A percentile compares a stretch with the other conserved stretches of the same genome.
phyloP scores from a whole-genome alignment of 2,113 vertebrate genomes.

The Trachemys scripta region DNA sequence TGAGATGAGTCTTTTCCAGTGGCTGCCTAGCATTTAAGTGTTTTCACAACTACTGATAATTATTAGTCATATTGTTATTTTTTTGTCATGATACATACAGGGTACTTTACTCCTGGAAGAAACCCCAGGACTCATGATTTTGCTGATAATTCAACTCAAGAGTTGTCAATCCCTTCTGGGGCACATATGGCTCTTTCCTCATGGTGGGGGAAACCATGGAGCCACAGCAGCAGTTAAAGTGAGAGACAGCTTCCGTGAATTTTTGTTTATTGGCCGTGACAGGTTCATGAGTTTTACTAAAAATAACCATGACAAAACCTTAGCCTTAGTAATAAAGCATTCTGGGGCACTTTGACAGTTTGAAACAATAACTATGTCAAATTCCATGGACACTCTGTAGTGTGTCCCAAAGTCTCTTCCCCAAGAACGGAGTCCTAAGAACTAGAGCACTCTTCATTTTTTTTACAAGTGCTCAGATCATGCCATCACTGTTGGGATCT shows the following conservation, averaged over 20 bases:
- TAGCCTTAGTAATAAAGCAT: not conserved
- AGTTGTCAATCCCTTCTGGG: not conserved
- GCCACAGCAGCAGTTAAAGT: too few species aligned
- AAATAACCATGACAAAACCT: too few species aligned
- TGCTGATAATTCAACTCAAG: not conserved
- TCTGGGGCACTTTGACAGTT: not conserved
- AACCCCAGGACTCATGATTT: not conserved
- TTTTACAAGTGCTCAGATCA: not conserved
- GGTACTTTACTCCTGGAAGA: not conserved
- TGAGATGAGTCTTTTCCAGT: not conserved
- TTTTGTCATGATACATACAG: not conserved
- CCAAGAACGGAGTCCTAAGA: not conserved
- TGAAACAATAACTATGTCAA: not conserved
- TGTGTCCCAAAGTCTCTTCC: not conserved
- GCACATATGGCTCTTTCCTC: accelerated
- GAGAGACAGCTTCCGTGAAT: too few species aligned
- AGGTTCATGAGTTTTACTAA: too few species aligned
- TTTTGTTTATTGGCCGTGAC: too few species aligned
- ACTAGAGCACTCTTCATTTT: not conserved
- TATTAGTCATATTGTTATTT: not conserved
- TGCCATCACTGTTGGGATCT: not conserved
- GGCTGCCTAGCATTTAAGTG: accelerated
- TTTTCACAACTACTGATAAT: not conserved
- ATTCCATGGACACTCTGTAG: not conserved
- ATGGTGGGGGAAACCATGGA: too few species aligned